phyloP scores from a whole-genome alignment of 2,888 invertebrate species.

The Hypolimnas misippus region DNA sequence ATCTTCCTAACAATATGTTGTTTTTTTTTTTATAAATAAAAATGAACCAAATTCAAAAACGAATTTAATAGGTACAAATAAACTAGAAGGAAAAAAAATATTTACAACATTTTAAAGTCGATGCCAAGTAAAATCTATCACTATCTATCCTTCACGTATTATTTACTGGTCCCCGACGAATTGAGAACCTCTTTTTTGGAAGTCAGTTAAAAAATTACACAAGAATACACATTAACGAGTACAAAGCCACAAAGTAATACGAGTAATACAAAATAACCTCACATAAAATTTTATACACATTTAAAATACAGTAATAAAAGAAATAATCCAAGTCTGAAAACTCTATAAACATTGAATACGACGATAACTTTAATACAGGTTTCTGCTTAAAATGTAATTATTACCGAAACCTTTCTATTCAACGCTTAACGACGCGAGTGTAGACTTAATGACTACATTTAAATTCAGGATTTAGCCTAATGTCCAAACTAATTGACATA shows the following conservation, averaged over 20 bases:
- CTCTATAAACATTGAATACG: conserved; percentile 12
- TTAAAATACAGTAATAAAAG: neutral
- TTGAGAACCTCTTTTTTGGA: too few relatives aligned
- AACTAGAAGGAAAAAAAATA: too few relatives aligned
- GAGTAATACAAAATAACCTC: neutral
- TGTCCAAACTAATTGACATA: conserved; percentile 27
- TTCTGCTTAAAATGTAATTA: conserved; percentile 22
- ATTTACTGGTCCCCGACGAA: too few relatives aligned
- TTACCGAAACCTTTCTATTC: conserved; percentile 29
- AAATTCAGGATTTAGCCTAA: conserved; percentile 31
- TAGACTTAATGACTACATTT: conserved; percentile 26
- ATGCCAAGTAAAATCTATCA: too few relatives aligned
- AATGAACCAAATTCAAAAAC: too few relatives aligned
- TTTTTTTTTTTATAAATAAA: too few relatives aligned
- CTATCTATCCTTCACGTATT: too few relatives aligned
- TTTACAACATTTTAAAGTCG: too few relatives aligned
- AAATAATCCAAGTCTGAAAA: neutral
- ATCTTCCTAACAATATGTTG: too few relatives aligned
- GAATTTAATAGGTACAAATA: too few relatives aligned
- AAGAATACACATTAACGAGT: neutral
- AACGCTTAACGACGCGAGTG: conserved; percentile 22
- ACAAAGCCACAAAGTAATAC: neutral
- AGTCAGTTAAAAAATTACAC: neutral
- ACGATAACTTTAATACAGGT: conserved; percentile 11
- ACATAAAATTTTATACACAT: neutral